Percentiles rank a stretch among this genome's conserved stretches.
These are phyloP conservation scores for Garrulus glandarius DNA, from an alignment of 2,797 vertebrate genomes.

Conservation along the genomic window DNA sequence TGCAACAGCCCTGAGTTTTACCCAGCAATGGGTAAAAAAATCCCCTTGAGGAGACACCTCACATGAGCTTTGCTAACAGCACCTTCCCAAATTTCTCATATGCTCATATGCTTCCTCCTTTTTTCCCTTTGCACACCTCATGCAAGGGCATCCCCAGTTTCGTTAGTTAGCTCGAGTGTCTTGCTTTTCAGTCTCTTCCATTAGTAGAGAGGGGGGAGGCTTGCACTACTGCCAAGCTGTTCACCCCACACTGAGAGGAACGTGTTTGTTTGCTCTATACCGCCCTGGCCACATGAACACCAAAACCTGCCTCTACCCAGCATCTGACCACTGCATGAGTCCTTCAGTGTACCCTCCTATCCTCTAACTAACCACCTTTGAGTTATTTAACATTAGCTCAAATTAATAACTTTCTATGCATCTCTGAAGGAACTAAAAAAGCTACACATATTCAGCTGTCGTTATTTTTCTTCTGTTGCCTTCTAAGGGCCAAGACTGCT, in stretches of 20 bases:
- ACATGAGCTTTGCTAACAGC: not conserved
- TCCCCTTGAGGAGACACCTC: not conserved
- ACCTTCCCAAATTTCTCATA: not conserved
- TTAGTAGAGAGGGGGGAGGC: accelerated
- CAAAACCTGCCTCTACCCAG: not conserved
- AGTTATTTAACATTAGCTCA: not conserved
- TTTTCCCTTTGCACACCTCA: not conserved
- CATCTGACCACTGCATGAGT: not conserved
- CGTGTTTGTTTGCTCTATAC: not conserved
- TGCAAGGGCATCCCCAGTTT: not conserved
- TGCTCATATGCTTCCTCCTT: not conserved
- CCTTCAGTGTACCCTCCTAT: not conserved
- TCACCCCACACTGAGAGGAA: not conserved
- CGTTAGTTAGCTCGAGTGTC: accelerated
- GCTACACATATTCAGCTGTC: not conserved
- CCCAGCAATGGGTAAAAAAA: not conserved
- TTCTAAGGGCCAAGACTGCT: not conserved
- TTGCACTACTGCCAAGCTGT: not conserved
- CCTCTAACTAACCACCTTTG: not conserved
- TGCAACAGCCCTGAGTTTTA: not conserved
- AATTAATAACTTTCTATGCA: not conserved
- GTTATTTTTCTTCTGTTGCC: conserved; percentile 1
- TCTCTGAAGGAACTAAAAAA: not conserved
- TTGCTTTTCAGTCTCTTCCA: not conserved
- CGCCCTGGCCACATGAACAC: not conserved